Evolutionary conservation across 2,797 vertebrate species (phyloP).

Genomic region (Syndactyla subalaris): DNA sequence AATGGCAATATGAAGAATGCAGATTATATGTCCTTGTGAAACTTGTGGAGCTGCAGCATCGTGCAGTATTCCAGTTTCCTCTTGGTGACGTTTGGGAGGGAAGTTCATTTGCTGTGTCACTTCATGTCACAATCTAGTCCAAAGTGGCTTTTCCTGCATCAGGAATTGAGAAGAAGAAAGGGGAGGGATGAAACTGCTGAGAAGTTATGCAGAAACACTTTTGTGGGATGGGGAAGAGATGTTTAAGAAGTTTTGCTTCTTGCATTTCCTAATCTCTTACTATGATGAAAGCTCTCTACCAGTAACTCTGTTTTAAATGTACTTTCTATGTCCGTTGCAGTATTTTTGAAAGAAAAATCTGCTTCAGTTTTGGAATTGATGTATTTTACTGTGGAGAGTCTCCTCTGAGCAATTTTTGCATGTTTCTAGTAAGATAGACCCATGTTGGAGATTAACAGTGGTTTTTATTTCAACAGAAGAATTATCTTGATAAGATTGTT

Average conservation of each 20-base stretch:
- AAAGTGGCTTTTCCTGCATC: background rate
- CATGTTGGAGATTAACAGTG: background rate
- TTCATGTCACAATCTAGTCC: constrained; percentile 25
- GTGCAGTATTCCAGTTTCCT: background rate
- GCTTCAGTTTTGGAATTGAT: background rate
- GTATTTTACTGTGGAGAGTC: background rate
- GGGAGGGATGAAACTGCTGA: background rate
- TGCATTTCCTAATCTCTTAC: background rate
- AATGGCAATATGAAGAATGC: background rate
- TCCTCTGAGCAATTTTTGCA: background rate
- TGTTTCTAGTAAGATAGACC: background rate
- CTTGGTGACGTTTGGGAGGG: background rate
- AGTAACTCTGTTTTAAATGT: background rate
- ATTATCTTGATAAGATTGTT: background rate
- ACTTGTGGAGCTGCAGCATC: background rate
- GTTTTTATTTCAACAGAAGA: background rate
- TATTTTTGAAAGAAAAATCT: background rate
- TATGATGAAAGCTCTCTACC: background rate
- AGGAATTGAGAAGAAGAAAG: constrained; percentile 4
- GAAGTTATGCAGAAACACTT: background rate
- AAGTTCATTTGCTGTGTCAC: constrained; percentile 41
- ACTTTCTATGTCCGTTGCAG: background rate
- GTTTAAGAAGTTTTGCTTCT: background rate
- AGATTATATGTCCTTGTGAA: background rate
- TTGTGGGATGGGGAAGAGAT: background rate